phyloP scores from a whole-genome alignment of 2,797 vertebrate species.

The Pelochelys cantorii region DNA sequence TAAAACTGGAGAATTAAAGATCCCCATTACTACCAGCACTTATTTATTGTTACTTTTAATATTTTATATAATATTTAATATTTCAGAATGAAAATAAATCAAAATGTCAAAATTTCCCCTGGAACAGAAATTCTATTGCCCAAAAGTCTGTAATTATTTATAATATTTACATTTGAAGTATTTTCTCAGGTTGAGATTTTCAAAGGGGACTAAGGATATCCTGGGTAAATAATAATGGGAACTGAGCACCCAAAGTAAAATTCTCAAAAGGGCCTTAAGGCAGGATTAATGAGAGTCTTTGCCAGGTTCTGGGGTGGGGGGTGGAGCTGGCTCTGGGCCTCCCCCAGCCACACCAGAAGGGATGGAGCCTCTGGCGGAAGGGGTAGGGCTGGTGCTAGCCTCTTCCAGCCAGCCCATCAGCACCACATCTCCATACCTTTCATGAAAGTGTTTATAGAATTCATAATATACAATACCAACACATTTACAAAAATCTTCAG shows the following conservation, averaged over 20 bases:
- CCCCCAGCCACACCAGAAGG: no score
- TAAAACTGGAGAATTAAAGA: background rate
- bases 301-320: no score
- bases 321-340: no score
- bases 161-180: background rate
- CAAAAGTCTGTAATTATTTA: background rate
- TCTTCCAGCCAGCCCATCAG: no score
- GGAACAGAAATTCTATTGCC: background rate
- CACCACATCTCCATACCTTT: no score
- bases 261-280: conserved; percentile 9
- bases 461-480: no score
- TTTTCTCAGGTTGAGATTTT: conserved; percentile 29
- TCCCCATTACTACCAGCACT: background rate
- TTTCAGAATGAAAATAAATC: background rate
- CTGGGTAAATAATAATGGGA: conserved; percentile 61
- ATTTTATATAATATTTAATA: background rate
- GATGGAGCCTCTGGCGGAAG: no score
- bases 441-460: no score
- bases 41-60: background rate
- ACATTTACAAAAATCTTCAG: no score
- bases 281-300: no score
- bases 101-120: background rate
- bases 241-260: conserved; percentile 9
- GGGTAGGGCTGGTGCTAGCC: no score
- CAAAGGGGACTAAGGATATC: background rate